Percentiles rank a stretch among this genome's conserved stretches.
phyloP scores from a whole-genome alignment of 2,113 vertebrate genomes.

The Lamprologus ornatipinnis region DNA sequence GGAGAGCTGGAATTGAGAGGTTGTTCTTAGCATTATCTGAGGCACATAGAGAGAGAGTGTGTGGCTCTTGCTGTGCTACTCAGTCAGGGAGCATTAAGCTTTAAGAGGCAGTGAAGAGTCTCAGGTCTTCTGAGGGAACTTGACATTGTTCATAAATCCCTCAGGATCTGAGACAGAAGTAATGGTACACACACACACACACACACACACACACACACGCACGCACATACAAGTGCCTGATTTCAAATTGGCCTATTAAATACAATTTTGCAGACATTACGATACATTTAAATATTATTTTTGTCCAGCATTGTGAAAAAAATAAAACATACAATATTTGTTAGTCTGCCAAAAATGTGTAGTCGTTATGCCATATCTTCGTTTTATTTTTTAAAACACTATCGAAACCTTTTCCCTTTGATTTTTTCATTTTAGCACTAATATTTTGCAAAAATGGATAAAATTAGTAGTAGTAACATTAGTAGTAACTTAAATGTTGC shows the following conservation, averaged over 20 bases:
- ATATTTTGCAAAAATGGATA: not conserved
- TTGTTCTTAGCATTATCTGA: constrained; percentile 66
- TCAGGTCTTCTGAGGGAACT: constrained; percentile 60
- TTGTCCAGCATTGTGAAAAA: not conserved
- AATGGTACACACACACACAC: not conserved
- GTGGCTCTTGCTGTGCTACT: constrained; percentile 63
- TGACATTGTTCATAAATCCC: constrained; percentile 71
- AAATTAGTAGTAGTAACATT: not conserved
- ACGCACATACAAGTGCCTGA: not conserved
- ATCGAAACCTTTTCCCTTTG: not conserved
- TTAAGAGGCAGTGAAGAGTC: constrained; percentile 59
- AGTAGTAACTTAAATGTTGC: too few relatives aligned
- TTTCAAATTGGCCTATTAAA: not conserved
- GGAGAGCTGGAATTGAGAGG: constrained; percentile 66
- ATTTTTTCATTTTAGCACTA: not conserved
- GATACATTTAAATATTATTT: not conserved
- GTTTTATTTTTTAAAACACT: not conserved
- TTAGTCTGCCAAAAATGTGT: not conserved
- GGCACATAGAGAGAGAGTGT: constrained; percentile 51
- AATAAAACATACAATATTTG: not conserved
- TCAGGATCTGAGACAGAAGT: constrained; percentile 39
- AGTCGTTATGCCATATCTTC: not conserved
- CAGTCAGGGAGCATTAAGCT: constrained; percentile 71
- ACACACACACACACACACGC: not conserved
- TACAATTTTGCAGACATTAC: not conserved